Conservation (phyloP, 2,113 vertebrate genomes). For the Ciconia stormi region DNA sequence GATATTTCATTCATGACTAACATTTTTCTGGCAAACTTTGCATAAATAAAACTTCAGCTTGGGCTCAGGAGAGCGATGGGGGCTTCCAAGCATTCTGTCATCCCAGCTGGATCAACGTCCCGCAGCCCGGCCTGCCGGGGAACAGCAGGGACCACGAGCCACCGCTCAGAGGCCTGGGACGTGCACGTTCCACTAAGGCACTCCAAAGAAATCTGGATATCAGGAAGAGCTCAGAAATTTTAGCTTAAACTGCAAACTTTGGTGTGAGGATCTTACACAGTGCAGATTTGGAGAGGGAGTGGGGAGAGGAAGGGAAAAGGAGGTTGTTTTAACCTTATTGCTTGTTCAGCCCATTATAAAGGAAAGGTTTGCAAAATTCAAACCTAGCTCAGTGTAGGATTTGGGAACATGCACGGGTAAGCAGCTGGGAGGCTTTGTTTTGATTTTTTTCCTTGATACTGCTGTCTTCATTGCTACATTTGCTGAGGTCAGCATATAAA, state of each 20-base stretch:
- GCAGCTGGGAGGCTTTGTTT: slow-evolving; percentile 43
- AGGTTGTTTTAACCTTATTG: not conserved
- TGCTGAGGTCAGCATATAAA: slow-evolving; percentile 41
- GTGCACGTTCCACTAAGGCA: not conserved
- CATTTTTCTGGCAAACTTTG: not conserved
- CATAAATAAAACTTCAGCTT: slow-evolving; percentile 1
- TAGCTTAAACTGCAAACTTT: not conserved
- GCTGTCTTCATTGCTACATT: not conserved
- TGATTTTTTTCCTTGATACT: slow-evolving; percentile 1
- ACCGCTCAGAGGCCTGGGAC: not conserved
- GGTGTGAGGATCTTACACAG: not conserved
- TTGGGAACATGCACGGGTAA: slow-evolving; percentile 49
- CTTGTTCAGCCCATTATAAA: slow-evolving; percentile 32
- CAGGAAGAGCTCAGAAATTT: not conserved
- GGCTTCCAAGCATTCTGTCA: slow-evolving; percentile 37
- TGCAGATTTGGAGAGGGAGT: not conserved
- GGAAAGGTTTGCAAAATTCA: slow-evolving; percentile 18
- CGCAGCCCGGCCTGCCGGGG: not conserved
- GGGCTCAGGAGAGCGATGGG: not conserved
- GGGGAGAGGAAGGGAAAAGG: not conserved
- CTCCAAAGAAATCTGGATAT: not conserved
- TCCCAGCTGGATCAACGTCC: not conserved
- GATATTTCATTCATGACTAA: not conserved
- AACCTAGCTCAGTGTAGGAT: not conserved
- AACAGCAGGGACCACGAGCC: not conserved